These are phyloP conservation scores for Chloroceryle amazona DNA, from an alignment of 2,797 vertebrate genomes.

Conservation along the genomic window DNA sequence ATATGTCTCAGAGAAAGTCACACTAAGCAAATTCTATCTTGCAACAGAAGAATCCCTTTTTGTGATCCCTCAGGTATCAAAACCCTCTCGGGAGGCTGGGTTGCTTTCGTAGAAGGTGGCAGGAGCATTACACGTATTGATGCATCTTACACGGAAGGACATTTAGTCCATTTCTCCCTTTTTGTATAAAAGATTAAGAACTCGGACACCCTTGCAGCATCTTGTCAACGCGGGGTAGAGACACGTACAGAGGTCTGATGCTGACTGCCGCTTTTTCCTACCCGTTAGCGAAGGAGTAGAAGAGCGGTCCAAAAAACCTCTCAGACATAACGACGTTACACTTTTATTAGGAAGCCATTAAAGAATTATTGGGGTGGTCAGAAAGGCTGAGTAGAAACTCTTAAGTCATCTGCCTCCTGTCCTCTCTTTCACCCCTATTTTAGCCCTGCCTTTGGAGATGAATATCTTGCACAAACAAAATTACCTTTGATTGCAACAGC, in stretches of 20 bases:
- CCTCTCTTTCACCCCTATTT: conserved; percentile 71
- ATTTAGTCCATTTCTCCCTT: neutral
- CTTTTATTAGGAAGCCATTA: conserved; percentile 69
- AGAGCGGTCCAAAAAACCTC: conserved; percentile 1
- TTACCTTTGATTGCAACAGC: conserved; percentile 65
- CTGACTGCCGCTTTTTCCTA: neutral
- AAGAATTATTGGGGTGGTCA: conserved; percentile 49
- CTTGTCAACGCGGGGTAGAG: rapidly evolving
- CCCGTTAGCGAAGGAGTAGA: neutral
- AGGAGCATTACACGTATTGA: neutral
- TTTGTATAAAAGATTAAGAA: neutral
- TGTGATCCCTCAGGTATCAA: conserved; percentile 23
- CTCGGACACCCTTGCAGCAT: neutral
- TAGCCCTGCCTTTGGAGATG: conserved; percentile 68
- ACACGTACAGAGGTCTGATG: neutral
- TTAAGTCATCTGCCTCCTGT: conserved; percentile 56
- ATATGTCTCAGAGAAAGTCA: conserved; percentile 69
- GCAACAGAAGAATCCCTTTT: conserved; percentile 1
- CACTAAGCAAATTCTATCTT: conserved; percentile 41
- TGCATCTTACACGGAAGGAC: rapidly evolving
- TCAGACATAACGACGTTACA: conserved; percentile 24
- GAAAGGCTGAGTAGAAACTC: conserved; percentile 44
- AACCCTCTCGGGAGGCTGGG: neutral
- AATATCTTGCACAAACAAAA: conserved; percentile 69
- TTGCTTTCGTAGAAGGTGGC: neutral